Evolutionary conservation across 1,140 invertebrate species (phyloP), one percentile per base, ranked within the genome.

Genomic region (Diorhabda elongata): DNA sequence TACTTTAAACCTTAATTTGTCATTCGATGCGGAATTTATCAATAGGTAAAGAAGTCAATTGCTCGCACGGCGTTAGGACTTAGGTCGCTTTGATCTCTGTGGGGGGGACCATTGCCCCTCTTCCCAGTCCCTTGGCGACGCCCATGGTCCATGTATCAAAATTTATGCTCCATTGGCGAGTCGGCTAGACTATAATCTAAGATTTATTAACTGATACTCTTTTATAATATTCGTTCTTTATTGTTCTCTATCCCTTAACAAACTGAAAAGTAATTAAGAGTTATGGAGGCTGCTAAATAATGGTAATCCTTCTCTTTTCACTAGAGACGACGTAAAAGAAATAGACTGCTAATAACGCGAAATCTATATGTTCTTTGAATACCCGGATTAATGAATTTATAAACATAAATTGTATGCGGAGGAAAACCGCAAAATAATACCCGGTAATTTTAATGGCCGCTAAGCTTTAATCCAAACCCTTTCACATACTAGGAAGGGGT

Each of bases 401-500:
- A 66, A 65, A 66, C 64, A 66, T 60, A 67, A 41, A 67, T 60
- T 59, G 42, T 11, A 44, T 7, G 57, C 58, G 11, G 57, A 60
- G 65, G 26, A 52, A 60, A 67, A 60, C 65, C 65, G 42, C 58
- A 60, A 52, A 67, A 67, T 58, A 67, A 67, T 67, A 60, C 65
- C 57, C 57, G 65, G 57, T 67, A 67, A 67, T 67, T 67, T 67
- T 67, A 67, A 67, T 67, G 65, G 65, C 52, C 58, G 65, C 47
- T 9, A 6, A 56, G 58, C 58, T 65, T 59, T 59, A 56, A 9
- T 67, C 5, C 57, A 42, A 67, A 11, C 65, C 65, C 63, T 64
- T 64, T 42, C 45, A 6, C 47, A 52, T 6, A 60, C 58, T 43
- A 26, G 42, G 44, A 42, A 60, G 58, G 65, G 65, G 65, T 67